Evolutionary conservation across 1,140 invertebrate species (phyloP).

Genomic region (Ridgeia piscesae): DNA sequence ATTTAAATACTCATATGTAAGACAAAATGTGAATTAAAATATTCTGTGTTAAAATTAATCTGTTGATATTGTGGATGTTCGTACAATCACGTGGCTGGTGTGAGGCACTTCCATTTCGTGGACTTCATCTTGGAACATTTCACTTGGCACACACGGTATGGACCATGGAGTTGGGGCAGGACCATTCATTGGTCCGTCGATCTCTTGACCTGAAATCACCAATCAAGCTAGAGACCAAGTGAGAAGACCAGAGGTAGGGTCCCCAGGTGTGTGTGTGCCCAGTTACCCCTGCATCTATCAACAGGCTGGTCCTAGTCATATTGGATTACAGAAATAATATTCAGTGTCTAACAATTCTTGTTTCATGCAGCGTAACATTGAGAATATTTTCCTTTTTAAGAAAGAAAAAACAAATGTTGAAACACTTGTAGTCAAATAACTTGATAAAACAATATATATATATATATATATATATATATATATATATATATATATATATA

Average conservation of each 20-base stretch:
- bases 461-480: no score
- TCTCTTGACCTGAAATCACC: conserved; percentile 7
- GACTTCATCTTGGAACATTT: conserved; percentile 59
- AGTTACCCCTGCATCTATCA: no score
- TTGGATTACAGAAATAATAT: no score
- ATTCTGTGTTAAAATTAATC: no score
- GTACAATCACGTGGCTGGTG: conserved; percentile 63
- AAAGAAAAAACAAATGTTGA: no score
- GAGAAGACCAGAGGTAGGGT: not conserved
- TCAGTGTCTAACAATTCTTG: not conserved
- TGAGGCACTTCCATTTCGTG: conserved; percentile 63
- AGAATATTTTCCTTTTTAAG: no score
- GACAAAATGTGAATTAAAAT: no score
- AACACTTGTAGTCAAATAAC: no score
- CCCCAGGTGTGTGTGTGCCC: not conserved
- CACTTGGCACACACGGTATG: conserved; percentile 55
- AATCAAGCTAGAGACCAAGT: not conserved
- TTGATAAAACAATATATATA: no score
- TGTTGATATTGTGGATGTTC: not conserved
- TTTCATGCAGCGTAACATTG: no score
- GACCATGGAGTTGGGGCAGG: conserved; percentile 64
- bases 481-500: no score
- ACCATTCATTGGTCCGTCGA: conserved; percentile 60
- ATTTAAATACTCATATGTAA: not conserved
- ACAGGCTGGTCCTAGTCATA: no score